phyloP scores from a whole-genome alignment of 2,888 invertebrate species.

The Bhutanitis thaidina region DNA sequence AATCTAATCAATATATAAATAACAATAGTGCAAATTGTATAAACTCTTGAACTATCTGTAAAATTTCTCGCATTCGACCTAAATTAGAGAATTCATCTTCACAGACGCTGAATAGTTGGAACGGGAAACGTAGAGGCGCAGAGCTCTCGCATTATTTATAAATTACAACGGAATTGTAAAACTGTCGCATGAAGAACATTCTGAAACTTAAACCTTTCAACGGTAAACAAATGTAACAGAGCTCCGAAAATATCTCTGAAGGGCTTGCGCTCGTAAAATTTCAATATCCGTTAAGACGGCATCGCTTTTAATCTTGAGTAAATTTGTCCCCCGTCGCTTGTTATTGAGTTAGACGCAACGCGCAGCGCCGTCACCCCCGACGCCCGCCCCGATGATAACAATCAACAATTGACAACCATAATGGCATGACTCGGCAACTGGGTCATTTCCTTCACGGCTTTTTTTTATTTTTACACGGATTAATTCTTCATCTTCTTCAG shows the following conservation, averaged over 20 bases:
- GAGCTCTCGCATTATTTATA: constrained; percentile 6
- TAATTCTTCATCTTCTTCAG: constrained; percentile 17
- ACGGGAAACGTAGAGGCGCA: neutral
- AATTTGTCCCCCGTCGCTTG: constrained; percentile 43
- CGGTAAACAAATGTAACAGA: constrained; percentile 19
- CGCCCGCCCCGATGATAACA: constrained; percentile 35
- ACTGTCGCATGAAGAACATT: constrained; percentile 3
- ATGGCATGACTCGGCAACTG: constrained; percentile 16
- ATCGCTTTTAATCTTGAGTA: constrained; percentile 48
- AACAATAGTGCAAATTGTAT: too few species aligned
- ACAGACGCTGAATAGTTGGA: neutral
- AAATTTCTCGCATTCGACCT: too few species aligned
- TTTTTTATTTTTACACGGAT: constrained; percentile 10
- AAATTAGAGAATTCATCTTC: too few species aligned
- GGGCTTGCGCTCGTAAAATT: constrained; percentile 46
- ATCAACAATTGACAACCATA: constrained; percentile 37
- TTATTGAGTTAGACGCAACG: constrained; percentile 31
- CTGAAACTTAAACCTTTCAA: constrained; percentile 11
- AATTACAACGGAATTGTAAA: constrained; percentile 5
- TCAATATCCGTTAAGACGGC: constrained; percentile 50
- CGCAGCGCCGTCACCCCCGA: constrained; percentile 26
- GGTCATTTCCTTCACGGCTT: constrained; percentile 15
- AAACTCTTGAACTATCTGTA: too few species aligned
- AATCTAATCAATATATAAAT: too few species aligned
- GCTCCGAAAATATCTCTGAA: constrained; percentile 42